Evolutionary conservation across 2,797 vertebrate species (phyloP).

Genomic region (Synanceia verrucosa): DNA sequence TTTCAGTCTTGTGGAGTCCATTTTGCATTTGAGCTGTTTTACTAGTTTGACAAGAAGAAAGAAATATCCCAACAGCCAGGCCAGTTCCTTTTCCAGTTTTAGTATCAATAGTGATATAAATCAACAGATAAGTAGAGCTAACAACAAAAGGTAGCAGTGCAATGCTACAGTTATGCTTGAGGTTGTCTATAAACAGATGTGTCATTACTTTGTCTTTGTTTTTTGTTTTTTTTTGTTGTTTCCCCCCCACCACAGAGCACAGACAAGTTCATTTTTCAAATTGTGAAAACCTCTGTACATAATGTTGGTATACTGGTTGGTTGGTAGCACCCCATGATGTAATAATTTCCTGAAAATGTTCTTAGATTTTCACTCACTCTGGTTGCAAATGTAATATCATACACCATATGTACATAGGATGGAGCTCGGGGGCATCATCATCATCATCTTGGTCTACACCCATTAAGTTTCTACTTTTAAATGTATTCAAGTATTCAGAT

Average conservation of each 20-base stretch:
- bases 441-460: neutral
- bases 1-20: neutral
- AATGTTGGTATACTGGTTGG: too few relatives aligned
- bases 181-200: neutral
- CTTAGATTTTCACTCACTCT: neutral
- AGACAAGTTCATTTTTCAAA: neutral
- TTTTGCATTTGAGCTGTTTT: neutral
- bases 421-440: neutral
- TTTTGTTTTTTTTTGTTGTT: neutral
- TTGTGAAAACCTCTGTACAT: neutral
- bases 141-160: neutral
- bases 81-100: neutral
- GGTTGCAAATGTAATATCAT: neutral
- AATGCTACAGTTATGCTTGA: neutral
- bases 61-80: neutral
- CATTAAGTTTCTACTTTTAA: neutral
- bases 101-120: neutral
- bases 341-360: neutral
- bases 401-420: neutral
- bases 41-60: neutral
- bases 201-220: neutral
- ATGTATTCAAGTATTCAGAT: neutral
- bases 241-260: neutral
- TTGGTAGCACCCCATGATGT: too few relatives aligned
- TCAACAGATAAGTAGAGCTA: neutral